A percentile compares a stretch with the other conserved stretches of the same genome.
Evolutionary conservation across 2,888 invertebrate genomes (phyloP).

Genomic region (Dilophus febrilis): DNA sequence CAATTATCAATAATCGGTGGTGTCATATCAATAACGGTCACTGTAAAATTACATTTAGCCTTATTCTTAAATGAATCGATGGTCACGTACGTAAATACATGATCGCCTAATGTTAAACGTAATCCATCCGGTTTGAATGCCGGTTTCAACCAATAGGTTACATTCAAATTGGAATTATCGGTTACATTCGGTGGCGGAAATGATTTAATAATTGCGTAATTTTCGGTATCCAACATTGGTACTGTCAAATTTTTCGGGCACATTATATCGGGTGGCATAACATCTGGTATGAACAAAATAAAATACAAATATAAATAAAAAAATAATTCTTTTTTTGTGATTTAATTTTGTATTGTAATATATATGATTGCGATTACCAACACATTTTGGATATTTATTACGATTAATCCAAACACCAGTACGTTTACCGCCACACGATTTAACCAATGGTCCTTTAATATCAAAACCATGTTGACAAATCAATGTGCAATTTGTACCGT

Average conservation of each 20-base stretch:
- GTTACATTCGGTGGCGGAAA: conserved; percentile 20
- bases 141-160: conserved; percentile 40
- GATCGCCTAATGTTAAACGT: conserved; percentile 39
- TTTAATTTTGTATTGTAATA: conserved; percentile 1
- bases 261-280: conserved; percentile 35
- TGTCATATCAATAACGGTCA: conserved; percentile 38
- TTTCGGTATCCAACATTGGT: conserved; percentile 5
- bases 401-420: conserved; percentile 37
- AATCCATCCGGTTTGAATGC: conserved; percentile 30
- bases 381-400: conserved; percentile 27
- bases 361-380: conserved; percentile 25
- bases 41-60: conserved; percentile 40
- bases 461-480: conserved; percentile 41
- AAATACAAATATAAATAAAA: not conserved
- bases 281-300: conserved; percentile 27
- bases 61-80: conserved; percentile 42
- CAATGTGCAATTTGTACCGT: conserved; percentile 39
- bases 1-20: conserved; percentile 41
- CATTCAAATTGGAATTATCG: conserved; percentile 40
- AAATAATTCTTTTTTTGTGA: not conserved
- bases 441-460: conserved; percentile 34
- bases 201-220: conserved; percentile 8
- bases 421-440: conserved; percentile 34
- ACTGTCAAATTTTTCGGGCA: conserved; percentile 35
- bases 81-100: conserved; percentile 41